Base-by-base conservation (phyloP, 2,113 vertebrate genomes). In the Coptodon bakossiorum region DNA sequence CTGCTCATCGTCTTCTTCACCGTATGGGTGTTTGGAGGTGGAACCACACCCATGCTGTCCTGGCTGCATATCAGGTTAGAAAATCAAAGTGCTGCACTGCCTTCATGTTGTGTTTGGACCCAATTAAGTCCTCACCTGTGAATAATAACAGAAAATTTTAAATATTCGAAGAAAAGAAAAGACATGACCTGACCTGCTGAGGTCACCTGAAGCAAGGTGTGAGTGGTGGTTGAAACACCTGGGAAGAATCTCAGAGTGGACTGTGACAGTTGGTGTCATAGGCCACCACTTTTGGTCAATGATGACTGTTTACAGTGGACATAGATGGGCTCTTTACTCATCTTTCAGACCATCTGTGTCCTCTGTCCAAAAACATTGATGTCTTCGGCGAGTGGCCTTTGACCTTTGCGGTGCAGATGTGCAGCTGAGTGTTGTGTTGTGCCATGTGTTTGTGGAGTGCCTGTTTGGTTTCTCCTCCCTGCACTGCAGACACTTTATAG, bases 1-100 rank as follows among this genome's bases (percentile, higher is more conserved):
- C 97, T 99, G 36, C 98, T 99, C 84, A 98, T 99, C 0, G 98
- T 99, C 93, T 99, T 99, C 95, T 99, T 99, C 96, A 99, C 99
- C 0, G 99, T 99, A 43, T 99, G 99, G 99, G 96, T 99, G 88
- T 97, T 99, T 1, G 99, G 99, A 1, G 99, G 98, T 31, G 99
- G 99, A 57, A 99, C 99, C 1, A 99, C 99, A 0, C 98, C 99
- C 79, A 99, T 99, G 98, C 93, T 99, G 50, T 99, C 98, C 0
- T 99, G 98, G 98, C 96, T 99, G 6, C 98, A 99, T 87, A 99
- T 99, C 96, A 98, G 99, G 99, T 99, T 45, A 76, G 6, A 1
- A 17, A 29, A 31, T 14, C 17, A 48, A 48, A n/a, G n/a, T n/a
- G 4, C 0, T 27, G 0, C 6, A 11, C n/a, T 78, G 71, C 71